Conservation (phyloP, 2,888 invertebrate genomes). For the Drosophila gaucha region DNA sequence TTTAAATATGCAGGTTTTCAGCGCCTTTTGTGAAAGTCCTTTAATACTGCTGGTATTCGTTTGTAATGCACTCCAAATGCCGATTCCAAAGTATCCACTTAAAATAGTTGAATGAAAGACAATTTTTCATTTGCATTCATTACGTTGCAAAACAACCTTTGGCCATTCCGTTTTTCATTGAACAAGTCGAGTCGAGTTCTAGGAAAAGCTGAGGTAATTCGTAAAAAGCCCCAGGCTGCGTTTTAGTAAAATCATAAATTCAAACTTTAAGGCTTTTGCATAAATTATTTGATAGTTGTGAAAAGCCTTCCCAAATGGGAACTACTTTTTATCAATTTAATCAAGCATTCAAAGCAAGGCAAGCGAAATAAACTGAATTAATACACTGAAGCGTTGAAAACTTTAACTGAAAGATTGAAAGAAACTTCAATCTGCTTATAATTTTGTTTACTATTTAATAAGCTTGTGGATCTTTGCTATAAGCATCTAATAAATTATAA, state of each 20-base stretch:
- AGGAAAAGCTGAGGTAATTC: not conserved
- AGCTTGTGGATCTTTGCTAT: not conserved
- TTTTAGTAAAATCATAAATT: not conserved
- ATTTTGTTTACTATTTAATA: no score
- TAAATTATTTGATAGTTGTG: not conserved
- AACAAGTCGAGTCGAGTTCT: conserved; percentile 1
- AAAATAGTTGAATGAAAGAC: conserved; percentile 10
- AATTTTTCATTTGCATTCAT: conserved; percentile 31
- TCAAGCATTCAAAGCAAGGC: not conserved
- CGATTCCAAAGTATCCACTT: conserved; percentile 13
- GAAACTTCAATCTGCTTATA: not conserved
- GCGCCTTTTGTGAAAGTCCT: conserved; percentile 9
- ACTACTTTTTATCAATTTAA: not conserved
- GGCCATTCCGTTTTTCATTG: conserved; percentile 1
- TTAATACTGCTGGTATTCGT: conserved; percentile 15
- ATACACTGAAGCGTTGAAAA: not conserved
- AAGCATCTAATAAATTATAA: not conserved
- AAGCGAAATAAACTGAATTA: conserved; percentile 10
- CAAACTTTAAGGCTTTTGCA: not conserved
- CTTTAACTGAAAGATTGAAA: not conserved
- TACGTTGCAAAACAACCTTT: conserved; percentile 15
- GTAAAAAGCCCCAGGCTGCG: not conserved
- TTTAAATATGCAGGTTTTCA: conserved; percentile 11
- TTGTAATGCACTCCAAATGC: conserved; percentile 29
- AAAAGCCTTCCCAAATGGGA: not conserved